Evolutionary conservation across 2,797 vertebrate species (phyloP), one percentile per base, ranked within the genome.

Genomic region (Tamandua tetradactyla): DNA sequence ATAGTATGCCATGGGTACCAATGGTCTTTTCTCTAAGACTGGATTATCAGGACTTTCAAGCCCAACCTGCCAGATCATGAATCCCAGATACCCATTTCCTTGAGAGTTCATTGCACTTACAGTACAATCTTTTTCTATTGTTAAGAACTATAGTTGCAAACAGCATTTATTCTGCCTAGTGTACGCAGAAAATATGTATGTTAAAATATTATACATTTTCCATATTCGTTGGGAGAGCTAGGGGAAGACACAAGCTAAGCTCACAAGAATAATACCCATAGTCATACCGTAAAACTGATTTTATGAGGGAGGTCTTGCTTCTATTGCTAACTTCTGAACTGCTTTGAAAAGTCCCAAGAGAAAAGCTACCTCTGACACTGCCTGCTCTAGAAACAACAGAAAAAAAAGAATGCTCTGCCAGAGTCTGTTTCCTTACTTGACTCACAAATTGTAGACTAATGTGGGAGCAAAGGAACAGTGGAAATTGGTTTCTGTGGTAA

Each of bases 71-170:
- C 32, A 40, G 23, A 84, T 76, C 89, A 25, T 68, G 55, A 76
- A 64, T 42, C 27, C 42, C 32, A 42, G 69, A 92, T 55, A 83
- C 27, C 22, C 44, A 72, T 76, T 87, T 95, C 66, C 91, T 80
- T 49, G n/a, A 89, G 57, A 27, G 57, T 37, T 78, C 44, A 71
- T 93, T 87, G n/a, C 1, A 84, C 27, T 84, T 95, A 13, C 61
- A 30, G 74, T 49, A 75, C 15, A 57, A 87, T 78, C 52, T 55
- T 66, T 94, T 72, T 35, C 88, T 37, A 62, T 47, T 89, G 20
- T 83, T 84, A 89, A 74, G 35, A 94, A 82, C 8, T 17, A 89
- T 57, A 62, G 62, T 80, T 91, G 57, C 30, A 91, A 91, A 72
- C 25, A 75, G 9, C 25, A 78, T 78, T 93, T 37, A 78, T 44